These are phyloP conservation scores for Psittacula echo DNA, from an alignment of 2,797 vertebrate genomes.

Conservation along the genomic window DNA sequence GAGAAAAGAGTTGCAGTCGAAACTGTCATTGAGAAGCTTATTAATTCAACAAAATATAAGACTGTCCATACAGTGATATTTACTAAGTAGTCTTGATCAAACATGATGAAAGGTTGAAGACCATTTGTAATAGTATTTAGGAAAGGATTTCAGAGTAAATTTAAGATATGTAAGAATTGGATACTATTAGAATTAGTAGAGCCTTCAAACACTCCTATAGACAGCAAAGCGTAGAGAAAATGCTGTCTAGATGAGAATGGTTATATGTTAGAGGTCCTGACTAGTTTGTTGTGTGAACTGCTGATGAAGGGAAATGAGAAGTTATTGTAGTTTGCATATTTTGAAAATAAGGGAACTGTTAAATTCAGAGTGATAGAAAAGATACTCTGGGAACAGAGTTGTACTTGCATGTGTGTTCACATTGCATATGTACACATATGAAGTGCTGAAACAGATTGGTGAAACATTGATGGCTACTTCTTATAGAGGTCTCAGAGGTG, in stretches of 20 bases:
- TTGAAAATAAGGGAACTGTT: background rate
- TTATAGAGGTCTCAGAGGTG: background rate
- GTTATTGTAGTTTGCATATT: background rate
- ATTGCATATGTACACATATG: background rate
- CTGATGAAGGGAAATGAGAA: background rate
- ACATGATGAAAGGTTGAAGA: background rate
- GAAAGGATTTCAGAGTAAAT: background rate
- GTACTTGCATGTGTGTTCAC: background rate
- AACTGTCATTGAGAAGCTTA: background rate
- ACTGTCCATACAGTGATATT: background rate
- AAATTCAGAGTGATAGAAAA: background rate
- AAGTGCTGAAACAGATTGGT: background rate
- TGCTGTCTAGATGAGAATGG: background rate
- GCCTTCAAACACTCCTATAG: background rate
- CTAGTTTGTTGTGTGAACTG: background rate
- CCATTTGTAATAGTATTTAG: background rate
- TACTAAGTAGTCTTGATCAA: background rate
- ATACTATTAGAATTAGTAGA: background rate
- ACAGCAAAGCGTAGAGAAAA: background rate
- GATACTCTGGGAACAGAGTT: background rate
- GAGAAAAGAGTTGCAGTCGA: background rate
- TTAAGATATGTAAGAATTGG: background rate
- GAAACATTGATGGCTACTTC: background rate
- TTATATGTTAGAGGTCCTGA: background rate
- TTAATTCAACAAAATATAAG: background rate